A percentile compares a stretch with the other conserved stretches of the same genome.
phyloP scores from a whole-genome alignment of 2,797 vertebrate species.

The Darevskia nairensis region DNA sequence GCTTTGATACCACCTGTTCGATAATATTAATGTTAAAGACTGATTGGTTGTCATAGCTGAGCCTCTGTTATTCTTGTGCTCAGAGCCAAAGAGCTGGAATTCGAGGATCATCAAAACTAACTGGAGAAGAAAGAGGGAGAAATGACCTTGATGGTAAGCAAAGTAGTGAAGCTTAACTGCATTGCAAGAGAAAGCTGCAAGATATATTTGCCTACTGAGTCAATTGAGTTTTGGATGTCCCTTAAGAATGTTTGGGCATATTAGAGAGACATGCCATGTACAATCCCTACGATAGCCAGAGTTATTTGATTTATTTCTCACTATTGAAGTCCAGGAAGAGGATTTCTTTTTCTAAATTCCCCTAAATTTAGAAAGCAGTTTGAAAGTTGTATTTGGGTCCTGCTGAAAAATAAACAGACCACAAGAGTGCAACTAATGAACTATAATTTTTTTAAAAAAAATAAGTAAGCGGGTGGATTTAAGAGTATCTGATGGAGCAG shows the following conservation, averaged over 20 bases:
- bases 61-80: slow-evolving; percentile 10
- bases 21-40: background rate
- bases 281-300: background rate
- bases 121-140: slow-evolving; percentile 85
- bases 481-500: background rate
- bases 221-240: background rate
- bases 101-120: slow-evolving; percentile 91
- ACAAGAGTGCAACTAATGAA: background rate
- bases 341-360: background rate
- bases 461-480: background rate
- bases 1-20: background rate
- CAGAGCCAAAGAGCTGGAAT: slow-evolving; percentile 92
- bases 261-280: background rate
- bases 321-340: background rate
- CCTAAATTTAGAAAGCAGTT: background rate
- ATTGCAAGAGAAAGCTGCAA: background rate
- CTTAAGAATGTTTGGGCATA: background rate
- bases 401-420: background rate
- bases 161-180: background rate
- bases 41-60: background rate
- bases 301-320: background rate
- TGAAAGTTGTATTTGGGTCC: background rate
- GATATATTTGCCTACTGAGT: background rate
- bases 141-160: slow-evolving; percentile 86
- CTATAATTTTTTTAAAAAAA: background rate